These are phyloP conservation scores for Microtus richardsoni DNA, from an alignment of 2,113 vertebrate species.

Conservation along the genomic window DNA sequence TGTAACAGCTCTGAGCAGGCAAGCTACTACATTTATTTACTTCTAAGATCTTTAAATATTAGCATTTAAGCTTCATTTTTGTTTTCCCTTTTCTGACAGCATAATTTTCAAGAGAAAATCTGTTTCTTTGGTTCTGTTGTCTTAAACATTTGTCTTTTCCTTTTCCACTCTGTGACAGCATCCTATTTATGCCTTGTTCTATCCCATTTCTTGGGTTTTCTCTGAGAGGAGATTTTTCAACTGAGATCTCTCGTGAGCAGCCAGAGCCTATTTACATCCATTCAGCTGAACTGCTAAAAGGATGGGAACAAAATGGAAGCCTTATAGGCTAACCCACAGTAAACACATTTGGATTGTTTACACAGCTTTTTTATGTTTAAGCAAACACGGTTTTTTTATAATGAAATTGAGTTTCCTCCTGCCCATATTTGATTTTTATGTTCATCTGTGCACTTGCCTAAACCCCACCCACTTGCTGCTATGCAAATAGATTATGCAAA, in stretches of 20 bases:
- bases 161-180: background rate
- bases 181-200: background rate
- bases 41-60: conserved; percentile 54
- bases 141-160: background rate
- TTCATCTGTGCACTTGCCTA: conserved; percentile 88
- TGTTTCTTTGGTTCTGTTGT: background rate
- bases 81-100: background rate
- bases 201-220: conserved; percentile 48
- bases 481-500: conserved; percentile 90
- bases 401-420: conserved; percentile 87
- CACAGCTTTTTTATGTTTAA: conserved; percentile 85
- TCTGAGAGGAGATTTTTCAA: conserved; percentile 56
- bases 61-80: background rate
- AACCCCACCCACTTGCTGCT: conserved; percentile 87
- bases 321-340: conserved; percentile 65
- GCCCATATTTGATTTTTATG: conserved; percentile 89
- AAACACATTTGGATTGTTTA: conserved; percentile 79
- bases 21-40: background rate
- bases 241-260: conserved; percentile 29
- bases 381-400: conserved; percentile 84
- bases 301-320: conserved; percentile 72
- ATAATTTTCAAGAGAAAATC: background rate
- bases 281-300: conserved; percentile 49
- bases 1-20: too few relatives aligned
- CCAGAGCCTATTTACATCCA: conserved; percentile 67